These are phyloP conservation scores for Ochotona princeps DNA, from an alignment of 2,113 vertebrate species.

Conservation along the genomic window DNA sequence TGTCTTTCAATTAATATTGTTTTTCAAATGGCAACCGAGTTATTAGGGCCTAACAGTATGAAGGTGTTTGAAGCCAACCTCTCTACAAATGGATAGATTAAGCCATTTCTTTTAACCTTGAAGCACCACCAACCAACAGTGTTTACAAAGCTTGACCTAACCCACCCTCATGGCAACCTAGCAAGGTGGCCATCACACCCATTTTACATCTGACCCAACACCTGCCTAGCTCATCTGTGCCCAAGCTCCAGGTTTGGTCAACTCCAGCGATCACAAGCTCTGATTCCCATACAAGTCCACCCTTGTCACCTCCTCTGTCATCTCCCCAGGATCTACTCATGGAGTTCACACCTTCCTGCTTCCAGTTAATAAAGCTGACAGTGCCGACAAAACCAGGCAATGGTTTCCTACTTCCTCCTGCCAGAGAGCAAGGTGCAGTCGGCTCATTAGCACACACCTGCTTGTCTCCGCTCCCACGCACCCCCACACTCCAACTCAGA, in stretches of 20 bases:
- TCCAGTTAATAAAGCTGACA: not conserved
- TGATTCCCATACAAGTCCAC: not conserved
- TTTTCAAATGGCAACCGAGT: not conserved
- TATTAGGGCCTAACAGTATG: not conserved
- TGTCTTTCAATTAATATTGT: not conserved
- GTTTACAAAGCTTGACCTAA: not conserved
- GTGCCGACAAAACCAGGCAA: not conserved
- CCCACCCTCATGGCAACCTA: not conserved
- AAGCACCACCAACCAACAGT: not conserved
- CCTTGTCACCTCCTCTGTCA: not conserved
- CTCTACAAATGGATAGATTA: not conserved
- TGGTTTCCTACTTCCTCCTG: rapidly evolving
- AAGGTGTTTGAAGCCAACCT: not conserved
- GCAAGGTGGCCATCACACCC: too few relatives aligned
- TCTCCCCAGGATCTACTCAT: not conserved
- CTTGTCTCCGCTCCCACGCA: not conserved
- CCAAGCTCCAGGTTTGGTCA: rapidly evolving
- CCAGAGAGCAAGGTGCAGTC: not conserved
- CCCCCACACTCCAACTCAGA: too few relatives aligned
- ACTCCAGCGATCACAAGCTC: too few relatives aligned
- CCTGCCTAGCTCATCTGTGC: not conserved
- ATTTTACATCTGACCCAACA: not conserved
- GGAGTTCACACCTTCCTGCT: not conserved
- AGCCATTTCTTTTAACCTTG: not conserved
- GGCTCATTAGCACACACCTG: rapidly evolving